A percentile compares a stretch with the other conserved stretches of the same genome.
phyloP scores from a whole-genome alignment of 2,888 invertebrate genomes.

The Leucophenga montana region DNA sequence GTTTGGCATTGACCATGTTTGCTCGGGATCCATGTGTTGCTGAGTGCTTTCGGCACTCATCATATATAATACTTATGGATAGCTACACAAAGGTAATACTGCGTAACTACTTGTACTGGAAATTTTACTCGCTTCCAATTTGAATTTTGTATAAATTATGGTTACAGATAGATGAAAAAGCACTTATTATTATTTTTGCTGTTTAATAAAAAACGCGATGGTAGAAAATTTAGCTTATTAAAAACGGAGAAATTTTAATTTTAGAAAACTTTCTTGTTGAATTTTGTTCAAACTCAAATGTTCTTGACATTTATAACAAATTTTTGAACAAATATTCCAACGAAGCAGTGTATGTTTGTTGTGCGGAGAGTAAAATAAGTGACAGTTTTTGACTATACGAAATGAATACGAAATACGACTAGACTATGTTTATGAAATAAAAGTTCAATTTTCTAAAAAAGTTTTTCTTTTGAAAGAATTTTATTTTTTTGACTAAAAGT shows the following conservation, averaged over 20 bases:
- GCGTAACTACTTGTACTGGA: constrained; percentile 14
- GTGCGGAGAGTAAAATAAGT: too few species aligned
- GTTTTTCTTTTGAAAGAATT: too few species aligned
- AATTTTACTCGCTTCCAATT: constrained; percentile 15
- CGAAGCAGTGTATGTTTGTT: too few species aligned
- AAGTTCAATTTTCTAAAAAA: too few species aligned
- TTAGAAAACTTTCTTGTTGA: neutral
- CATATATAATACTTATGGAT: too few species aligned
- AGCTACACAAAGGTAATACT: too few species aligned
- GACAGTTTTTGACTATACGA: neutral
- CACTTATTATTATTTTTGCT: too few species aligned
- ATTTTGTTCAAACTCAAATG: constrained; percentile 1
- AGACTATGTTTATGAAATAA: too few species aligned
- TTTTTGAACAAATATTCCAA: neutral
- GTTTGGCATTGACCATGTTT: constrained; percentile 33
- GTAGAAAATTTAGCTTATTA: neutral
- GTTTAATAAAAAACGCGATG: neutral
- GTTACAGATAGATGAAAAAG: too few species aligned
- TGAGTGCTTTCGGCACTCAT: too few species aligned
- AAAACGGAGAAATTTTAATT: neutral
- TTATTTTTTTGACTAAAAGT: too few species aligned
- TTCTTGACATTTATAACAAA: neutral
- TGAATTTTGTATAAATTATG: constrained; percentile 5
- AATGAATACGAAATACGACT: neutral
- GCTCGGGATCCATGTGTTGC: constrained; percentile 16